These are phyloP conservation scores for Ranitomeya imitator DNA, from an alignment of 2,113 vertebrate genomes.

Conservation along the genomic window DNA sequence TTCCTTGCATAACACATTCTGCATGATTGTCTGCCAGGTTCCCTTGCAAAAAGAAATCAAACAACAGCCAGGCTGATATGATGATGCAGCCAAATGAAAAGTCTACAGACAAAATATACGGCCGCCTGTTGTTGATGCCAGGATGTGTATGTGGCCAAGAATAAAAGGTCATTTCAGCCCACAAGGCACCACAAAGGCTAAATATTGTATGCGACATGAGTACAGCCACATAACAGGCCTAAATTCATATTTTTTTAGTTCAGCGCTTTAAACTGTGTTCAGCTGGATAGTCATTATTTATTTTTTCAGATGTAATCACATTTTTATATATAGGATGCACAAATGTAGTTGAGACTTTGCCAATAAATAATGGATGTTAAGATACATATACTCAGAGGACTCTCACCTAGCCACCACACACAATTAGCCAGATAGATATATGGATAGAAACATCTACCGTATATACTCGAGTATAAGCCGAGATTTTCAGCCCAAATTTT, in stretches of 20 bases:
- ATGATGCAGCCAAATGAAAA: conserved; percentile 38
- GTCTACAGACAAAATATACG: conserved; percentile 33
- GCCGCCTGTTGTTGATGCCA: conserved; percentile 25
- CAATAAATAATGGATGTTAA: neutral
- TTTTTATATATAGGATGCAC: neutral
- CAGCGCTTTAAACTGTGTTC: neutral
- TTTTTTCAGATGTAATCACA: neutral
- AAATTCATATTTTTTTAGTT: neutral
- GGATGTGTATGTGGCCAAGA: conserved; percentile 40
- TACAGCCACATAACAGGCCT: neutral
- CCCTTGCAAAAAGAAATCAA: neutral
- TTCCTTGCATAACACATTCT: neutral
- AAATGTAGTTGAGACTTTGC: neutral
- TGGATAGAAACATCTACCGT: no score
- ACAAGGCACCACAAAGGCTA: conserved; percentile 28
- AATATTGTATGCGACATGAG: conserved; percentile 46
- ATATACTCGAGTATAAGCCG: no score
- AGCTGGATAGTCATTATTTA: neutral
- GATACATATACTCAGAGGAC: no score
- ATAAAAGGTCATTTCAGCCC: conserved; percentile 43
- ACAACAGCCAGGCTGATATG: conserved; percentile 9
- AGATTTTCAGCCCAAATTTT: no score
- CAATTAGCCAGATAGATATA: no score
- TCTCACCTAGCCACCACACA: no score
- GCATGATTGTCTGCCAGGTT: neutral